phyloP scores from a whole-genome alignment of 1,140 invertebrate genomes.

The Pseudomyrmex dendroicus region DNA sequence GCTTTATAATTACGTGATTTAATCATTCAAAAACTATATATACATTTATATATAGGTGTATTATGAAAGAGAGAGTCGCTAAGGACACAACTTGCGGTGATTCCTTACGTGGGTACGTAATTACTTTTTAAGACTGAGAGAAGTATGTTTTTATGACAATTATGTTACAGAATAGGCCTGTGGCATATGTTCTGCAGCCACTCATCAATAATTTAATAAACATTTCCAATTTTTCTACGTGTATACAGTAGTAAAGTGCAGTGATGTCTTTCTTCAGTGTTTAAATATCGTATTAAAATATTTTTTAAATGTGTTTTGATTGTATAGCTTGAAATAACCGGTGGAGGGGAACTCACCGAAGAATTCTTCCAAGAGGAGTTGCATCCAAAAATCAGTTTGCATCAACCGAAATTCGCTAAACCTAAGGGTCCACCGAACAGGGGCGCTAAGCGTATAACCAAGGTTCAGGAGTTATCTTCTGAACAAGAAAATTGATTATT shows the following conservation, averaged over 20 bases:
- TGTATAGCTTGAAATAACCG: constrained; percentile 96
- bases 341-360: constrained; percentile 94
- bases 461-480: constrained; percentile 85
- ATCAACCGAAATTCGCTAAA: constrained; percentile 96
- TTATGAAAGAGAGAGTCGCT: constrained; percentile 32
- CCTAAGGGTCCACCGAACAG: constrained; percentile 97
- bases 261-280: neutral
- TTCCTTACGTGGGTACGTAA: constrained; percentile 77
- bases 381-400: constrained; percentile 96
- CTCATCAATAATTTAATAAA: neutral
- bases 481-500: constrained; percentile 70
- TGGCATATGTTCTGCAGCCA: constrained; percentile 16
- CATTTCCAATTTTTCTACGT: constrained; percentile 23
- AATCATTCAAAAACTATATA: too few species aligned
- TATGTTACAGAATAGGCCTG: constrained; percentile 83
- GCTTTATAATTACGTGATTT: too few species aligned
- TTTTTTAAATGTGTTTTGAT: constrained; percentile 69
- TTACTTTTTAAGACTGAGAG: constrained; percentile 65
- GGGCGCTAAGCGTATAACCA: constrained; percentile 95
- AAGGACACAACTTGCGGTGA: constrained; percentile 28
- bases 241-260: neutral
- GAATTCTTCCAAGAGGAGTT: constrained; percentile 96
- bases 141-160: constrained; percentile 57
- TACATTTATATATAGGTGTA: constrained; percentile 14
- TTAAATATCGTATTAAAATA: constrained; percentile 63